phyloP scores from a whole-genome alignment of 2,888 invertebrate species.

The Pheosia tremula region DNA sequence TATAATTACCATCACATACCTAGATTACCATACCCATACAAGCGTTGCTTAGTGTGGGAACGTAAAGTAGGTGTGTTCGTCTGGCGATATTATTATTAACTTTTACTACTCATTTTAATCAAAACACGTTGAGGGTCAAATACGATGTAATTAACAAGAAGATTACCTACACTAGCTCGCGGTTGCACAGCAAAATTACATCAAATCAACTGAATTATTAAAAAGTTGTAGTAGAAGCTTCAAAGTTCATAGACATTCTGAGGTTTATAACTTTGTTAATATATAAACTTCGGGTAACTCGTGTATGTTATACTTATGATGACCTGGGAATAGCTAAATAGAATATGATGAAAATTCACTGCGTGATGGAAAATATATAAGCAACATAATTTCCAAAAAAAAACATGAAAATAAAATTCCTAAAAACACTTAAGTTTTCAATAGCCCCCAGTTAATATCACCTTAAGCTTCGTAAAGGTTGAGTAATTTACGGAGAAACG shows the following conservation, averaged over 20 bases:
- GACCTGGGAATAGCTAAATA: too few relatives aligned
- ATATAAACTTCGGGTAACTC: background rate
- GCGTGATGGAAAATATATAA: too few relatives aligned
- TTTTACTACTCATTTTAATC: too few relatives aligned
- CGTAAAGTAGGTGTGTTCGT: too few relatives aligned
- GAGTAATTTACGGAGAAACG: slow-evolving; percentile 44
- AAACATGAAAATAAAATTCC: background rate
- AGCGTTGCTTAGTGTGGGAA: too few relatives aligned
- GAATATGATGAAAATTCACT: too few relatives aligned
- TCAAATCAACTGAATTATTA: slow-evolving; percentile 74
- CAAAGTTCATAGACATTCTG: slow-evolving; percentile 32
- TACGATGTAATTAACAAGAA: slow-evolving; percentile 34
- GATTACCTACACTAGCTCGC: slow-evolving; percentile 54
- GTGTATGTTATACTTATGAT: too few relatives aligned
- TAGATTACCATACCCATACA: too few relatives aligned
- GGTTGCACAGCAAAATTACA: slow-evolving; percentile 73
- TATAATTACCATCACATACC: too few relatives aligned
- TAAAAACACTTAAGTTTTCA: slow-evolving; percentile 20
- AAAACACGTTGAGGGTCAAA: slow-evolving; percentile 21
- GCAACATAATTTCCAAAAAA: background rate
- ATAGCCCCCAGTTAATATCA: slow-evolving; percentile 48
- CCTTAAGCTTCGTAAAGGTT: slow-evolving; percentile 58
- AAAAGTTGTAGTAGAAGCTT: slow-evolving; percentile 50
- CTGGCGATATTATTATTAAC: too few relatives aligned
- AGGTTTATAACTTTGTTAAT: slow-evolving; percentile 14